Percentiles rank a stretch among this genome's conserved stretches.
Evolutionary conservation across 2,797 vertebrate species (phyloP).

Genomic region (Ctenosaura bakeri): DNA sequence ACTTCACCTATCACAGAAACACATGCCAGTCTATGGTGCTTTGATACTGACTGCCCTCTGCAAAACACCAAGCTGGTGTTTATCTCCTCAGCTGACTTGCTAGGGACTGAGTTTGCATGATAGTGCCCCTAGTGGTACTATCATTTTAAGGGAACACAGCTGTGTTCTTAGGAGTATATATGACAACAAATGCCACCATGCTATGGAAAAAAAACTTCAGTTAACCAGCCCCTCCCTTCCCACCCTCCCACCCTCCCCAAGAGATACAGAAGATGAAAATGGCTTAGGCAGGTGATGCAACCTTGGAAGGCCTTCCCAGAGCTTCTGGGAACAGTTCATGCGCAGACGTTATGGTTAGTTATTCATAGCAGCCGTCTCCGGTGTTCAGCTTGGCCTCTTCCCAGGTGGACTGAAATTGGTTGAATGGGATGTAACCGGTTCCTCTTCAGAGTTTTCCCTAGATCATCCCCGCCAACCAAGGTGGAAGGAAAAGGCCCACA

Average conservation of each 20-base stretch:
- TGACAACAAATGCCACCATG: slow-evolving; percentile 51
- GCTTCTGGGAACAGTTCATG: slow-evolving; percentile 43
- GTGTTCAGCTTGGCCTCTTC: slow-evolving; percentile 41
- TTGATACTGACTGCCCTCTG: neutral
- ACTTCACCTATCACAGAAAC: neutral
- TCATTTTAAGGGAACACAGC: slow-evolving; percentile 50
- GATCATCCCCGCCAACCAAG: slow-evolving; percentile 96
- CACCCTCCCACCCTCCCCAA: slow-evolving; percentile 36
- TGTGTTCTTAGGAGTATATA: slow-evolving; percentile 54
- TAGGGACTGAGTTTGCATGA: slow-evolving; percentile 29
- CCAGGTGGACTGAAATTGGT: slow-evolving; percentile 51
- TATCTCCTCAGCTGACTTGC: slow-evolving; percentile 4
- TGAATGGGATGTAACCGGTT: slow-evolving; percentile 19
- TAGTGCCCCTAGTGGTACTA: slow-evolving; percentile 53
- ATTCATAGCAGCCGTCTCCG: slow-evolving; percentile 39
- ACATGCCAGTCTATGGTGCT: neutral
- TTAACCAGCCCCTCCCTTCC: slow-evolving; percentile 37
- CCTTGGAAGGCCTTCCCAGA: slow-evolving; percentile 7
- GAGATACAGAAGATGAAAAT: slow-evolving; percentile 57
- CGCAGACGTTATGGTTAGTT: accelerated
- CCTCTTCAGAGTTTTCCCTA: slow-evolving; percentile 71
- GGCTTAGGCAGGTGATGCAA: neutral
- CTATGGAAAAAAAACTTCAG: slow-evolving; percentile 65
- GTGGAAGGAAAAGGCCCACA: slow-evolving; percentile 93
- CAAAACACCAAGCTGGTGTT: neutral